Evolutionary conservation across 1,140 invertebrate genomes (phyloP), one percentile per base, ranked within the genome.

Genomic region (Aphelenchoides avenae): DNA sequence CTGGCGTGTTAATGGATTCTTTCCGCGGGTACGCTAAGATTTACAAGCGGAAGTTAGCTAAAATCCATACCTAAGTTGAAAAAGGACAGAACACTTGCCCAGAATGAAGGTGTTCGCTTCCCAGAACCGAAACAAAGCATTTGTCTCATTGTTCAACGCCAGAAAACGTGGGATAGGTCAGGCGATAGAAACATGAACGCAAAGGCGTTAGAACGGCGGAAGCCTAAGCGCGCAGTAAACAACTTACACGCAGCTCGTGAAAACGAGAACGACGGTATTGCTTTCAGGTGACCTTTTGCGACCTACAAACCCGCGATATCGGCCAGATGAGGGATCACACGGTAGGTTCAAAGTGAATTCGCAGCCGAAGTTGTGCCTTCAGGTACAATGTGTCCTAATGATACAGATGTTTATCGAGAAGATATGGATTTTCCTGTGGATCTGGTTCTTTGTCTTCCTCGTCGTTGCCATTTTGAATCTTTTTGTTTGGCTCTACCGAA

Each of bases 401-500:
- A 57, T 52, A 54, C 39, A 57, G n/a, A 66, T 57, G 63, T 65
- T 65, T 26, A 66, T 66, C 29, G 65, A 68, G 26, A 68, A 68
- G 13, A 68, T 68, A 30, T 68, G 56, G 42, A 64, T 68, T 11
- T 68, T 68, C 43, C 27, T 68, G 9, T 68, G 65, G 65, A 30
- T 66, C 2, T 68, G 68, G 68, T 61, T 60, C 40, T 66, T 66
- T 18, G 9, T 36, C 13, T 44, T 67, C n/a, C 26, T 65, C 15
- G 7, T 57, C 13, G 29, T 68, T 15, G 5, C 48, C 7, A 29
- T 47, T 11, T 30, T 68, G 6, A 68, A 68, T 43, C 31, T 68
- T 1, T 11, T 67, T 29, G 44, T 50, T 29, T 68, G 65, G 65
- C 4, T 61, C 11, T 60, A 66, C 24, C 27, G 39, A 22, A 46